These are phyloP conservation scores for Epinotia brunnichana DNA, from an alignment of 2,888 invertebrate species.

Conservation along the genomic window DNA sequence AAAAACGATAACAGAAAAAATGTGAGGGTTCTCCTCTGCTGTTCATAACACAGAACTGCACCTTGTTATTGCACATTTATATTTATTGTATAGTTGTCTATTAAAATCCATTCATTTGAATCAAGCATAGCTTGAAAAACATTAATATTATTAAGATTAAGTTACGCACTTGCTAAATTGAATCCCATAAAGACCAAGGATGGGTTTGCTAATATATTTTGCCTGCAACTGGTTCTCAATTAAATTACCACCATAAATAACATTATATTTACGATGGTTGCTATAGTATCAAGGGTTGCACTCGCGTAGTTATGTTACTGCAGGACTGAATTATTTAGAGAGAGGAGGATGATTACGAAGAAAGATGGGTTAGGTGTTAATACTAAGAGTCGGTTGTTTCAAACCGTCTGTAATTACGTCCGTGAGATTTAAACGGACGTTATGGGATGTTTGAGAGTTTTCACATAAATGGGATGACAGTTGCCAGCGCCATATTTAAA, in stretches of 20 bases:
- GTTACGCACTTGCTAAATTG: conserved; percentile 16
- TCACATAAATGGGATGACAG: too few relatives aligned
- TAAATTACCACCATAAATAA: conserved; percentile 27
- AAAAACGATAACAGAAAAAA: too few relatives aligned
- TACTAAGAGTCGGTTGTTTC: too few relatives aligned
- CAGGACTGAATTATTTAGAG: not conserved
- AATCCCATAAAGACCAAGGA: conserved; percentile 21
- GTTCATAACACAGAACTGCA: not conserved
- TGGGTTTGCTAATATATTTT: conserved; percentile 28
- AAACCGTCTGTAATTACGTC: too few relatives aligned
- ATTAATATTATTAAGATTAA: not conserved
- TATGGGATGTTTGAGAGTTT: too few relatives aligned
- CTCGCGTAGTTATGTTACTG: not conserved
- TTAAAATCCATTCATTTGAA: not conserved
- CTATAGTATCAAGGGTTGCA: not conserved
- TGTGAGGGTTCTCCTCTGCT: too few relatives aligned
- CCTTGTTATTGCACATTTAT: not conserved
- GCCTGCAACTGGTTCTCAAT: conserved; percentile 14
- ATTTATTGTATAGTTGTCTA: not conserved
- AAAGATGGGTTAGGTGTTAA: not conserved
- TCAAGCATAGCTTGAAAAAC: not conserved
- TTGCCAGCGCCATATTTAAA: too few relatives aligned
- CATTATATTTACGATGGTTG: conserved; percentile 12
- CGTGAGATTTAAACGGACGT: too few relatives aligned
- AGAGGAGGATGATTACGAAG: not conserved